Percentiles rank a stretch among this genome's conserved stretches.
Evolutionary conservation across 2,888 invertebrate species (phyloP).

Genomic region (Habrosyne pyritoides): DNA sequence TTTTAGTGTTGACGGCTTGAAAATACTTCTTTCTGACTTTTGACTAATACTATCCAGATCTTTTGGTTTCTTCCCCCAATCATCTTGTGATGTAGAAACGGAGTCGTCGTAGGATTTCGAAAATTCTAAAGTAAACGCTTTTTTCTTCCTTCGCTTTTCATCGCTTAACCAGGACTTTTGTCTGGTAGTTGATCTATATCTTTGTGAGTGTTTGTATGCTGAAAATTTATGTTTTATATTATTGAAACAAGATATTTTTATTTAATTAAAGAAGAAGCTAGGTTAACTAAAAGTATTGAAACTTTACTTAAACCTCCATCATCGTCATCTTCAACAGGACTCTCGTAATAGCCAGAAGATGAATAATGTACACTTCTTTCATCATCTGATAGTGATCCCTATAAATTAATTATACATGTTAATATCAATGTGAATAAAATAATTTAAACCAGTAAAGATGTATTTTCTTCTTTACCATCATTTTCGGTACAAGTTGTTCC

Average conservation of each 20-base stretch:
- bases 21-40: conserved; percentile 58
- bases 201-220: conserved; percentile 81
- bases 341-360: conserved; percentile 90
- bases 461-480: conserved; percentile 52
- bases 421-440: not conserved
- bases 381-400: conserved; percentile 87
- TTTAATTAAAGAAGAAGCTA: conserved; percentile 14
- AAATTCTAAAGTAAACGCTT: conserved; percentile 90
- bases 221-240: conserved; percentile 27
- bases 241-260: conserved; percentile 6
- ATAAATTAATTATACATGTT: conserved; percentile 18
- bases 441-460: not conserved
- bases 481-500: conserved; percentile 71
- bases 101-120: conserved; percentile 84
- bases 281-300: conserved; percentile 10
- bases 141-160: conserved; percentile 88
- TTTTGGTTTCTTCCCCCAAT: conserved; percentile 69
- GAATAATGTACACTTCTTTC: conserved; percentile 88
- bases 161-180: conserved; percentile 86
- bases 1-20: conserved; percentile 57
- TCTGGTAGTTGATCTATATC: conserved; percentile 70
- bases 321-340: conserved; percentile 87
- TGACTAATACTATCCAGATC: conserved; percentile 56
- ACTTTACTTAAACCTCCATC: conserved; percentile 76
- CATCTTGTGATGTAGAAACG: conserved; percentile 78